A percentile compares a stretch with the other conserved stretches of the same genome.
Evolutionary conservation across 92 coral and sea anemone species (phyloP).

Genomic region (Umimayanthus kanabou): DNA sequence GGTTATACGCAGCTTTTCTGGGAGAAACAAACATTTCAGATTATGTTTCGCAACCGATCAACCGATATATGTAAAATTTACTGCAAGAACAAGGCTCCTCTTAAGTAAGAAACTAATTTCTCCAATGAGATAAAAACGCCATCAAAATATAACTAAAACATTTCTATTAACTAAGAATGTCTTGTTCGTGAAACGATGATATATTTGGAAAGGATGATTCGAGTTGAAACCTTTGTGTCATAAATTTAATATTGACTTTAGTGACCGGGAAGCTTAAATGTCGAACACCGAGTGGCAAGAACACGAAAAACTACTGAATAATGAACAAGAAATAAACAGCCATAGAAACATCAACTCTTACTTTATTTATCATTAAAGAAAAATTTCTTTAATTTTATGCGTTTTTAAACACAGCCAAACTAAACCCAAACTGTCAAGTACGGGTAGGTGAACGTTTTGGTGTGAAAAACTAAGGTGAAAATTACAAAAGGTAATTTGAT

Average conservation of each 20-base stretch:
- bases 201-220: neutral
- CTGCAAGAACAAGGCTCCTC: no score
- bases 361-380: neutral
- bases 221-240: neutral
- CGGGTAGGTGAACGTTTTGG: neutral
- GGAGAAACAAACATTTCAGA: no score
- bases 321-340: neutral
- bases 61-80: no score
- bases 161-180: no score
- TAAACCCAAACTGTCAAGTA: neutral
- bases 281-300: neutral
- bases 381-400: neutral
- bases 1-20: no score
- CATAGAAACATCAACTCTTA: neutral
- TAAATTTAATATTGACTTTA: neutral
- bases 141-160: no score
- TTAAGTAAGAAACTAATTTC: no score
- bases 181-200: neutral
- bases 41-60: no score
- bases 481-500: neutral
- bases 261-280: neutral
- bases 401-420: neutral
- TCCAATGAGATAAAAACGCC: no score
- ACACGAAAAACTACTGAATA: neutral
- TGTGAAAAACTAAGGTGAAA: neutral